Evolutionary conservation across 2,888 invertebrate genomes (phyloP), one percentile per base, ranked within the genome.

Genomic region (Allophyes oxyacanthae): DNA sequence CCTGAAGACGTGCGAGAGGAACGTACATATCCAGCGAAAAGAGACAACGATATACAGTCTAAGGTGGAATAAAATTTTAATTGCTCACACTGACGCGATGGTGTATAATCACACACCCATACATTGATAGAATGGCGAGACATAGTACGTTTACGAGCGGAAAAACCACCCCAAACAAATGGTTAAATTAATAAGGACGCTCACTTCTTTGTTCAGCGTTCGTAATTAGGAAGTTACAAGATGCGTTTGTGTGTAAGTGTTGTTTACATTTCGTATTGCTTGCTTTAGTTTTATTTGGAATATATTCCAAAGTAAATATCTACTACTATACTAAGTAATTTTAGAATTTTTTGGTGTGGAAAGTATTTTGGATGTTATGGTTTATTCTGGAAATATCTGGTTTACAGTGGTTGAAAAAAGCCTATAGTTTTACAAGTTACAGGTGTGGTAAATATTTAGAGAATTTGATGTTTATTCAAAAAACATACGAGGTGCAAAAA

Each of bases 61-160:
- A 89, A 92, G 92, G 92, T 91, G 85, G 89, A 91, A 93, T 93
- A 92, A 92, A 92, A 93, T 92, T 94, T 93, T 94, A 93, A 94
- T 93, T 94, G 92, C 89, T 87, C 89, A 91, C 92, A 92, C 89
- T 88, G 84, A 88, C 82, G 77, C 80, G 75, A 67, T 66, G 59
- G 61, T 58, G 71, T 78, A 84, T 86, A 79, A 77, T 71, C 77
- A 81, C 78, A 82, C 78, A 86, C 86, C 49, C 83, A 84, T 85
- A 90, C 88, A 86, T 80, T 69, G 76, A 68, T 36, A 61, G 50
- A 65, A 65, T 72, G 87, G 84, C 90, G 88, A 89, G 91, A 91
- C 90, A 83, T 77, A 77, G 79, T 81, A 82, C 82, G 75, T 83
- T 88, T 86, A 87, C 86, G 83, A 85, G 85, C 86, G 87, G 88